Base-by-base conservation (phyloP, 1,140 invertebrate species). In the Sitobion miscanthi region DNA sequence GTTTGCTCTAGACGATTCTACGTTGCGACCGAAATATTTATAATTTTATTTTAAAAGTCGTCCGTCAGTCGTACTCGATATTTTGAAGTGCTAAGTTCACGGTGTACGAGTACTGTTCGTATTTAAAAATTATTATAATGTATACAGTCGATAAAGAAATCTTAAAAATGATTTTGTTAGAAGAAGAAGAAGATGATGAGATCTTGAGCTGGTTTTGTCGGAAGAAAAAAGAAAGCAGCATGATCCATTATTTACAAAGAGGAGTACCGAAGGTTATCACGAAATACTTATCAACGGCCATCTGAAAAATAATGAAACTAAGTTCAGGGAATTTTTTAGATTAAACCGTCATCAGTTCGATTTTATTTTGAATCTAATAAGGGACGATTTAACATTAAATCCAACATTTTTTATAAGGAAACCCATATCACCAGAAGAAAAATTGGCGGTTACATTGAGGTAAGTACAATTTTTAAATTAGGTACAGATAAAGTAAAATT, bases 371-470 rank as follows among this genome's bases (percentile, higher is more conserved):
- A 82, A 82, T 47, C 23, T 91, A 47, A 77, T 82, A 69, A 82
- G 25, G n/a, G 90, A 91, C 57, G 90, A 91, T 45, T 49, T 91
- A 49, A 77, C 54, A 30, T 69, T 91, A 57, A 62, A 91, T 69
- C 57, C 90, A n/a, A 69, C 90, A 45, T 69, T 69, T 91, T 49
- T 62, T 91, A 82, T 91, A 69, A 62, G 57, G 69, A 91, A 91
- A 62, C 90, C 90, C n/a, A 91, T 91, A 45, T 62, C 90, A 54
- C 90, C 90, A 45, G 69, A 91, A 77, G 90, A 91, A 82, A 62
- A 91, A 82, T 91, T 91, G 52, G 90, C 90, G 38, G 69, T 91
- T 69, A 91, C 90, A 45, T 20, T 91, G 45, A 91, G 90, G 90
- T 91, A 91, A 45, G 52, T 91, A 82, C 35, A 91, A 89, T 89